Evolutionary conservation across 1,140 invertebrate species (phyloP).

Genomic region (Hycleus cichorii): DNA sequence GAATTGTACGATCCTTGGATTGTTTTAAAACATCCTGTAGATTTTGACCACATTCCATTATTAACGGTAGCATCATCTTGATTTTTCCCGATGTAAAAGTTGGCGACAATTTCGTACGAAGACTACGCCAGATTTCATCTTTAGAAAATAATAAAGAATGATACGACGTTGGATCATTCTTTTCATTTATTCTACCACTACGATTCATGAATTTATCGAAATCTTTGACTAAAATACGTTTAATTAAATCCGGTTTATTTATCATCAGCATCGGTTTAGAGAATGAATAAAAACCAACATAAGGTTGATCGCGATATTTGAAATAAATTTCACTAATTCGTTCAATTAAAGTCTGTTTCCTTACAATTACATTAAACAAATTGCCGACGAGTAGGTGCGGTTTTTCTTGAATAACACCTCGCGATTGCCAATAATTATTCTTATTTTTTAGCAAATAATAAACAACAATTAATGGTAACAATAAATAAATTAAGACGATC

Average conservation of each 20-base stretch:
- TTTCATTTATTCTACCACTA: slow-evolving; percentile 40
- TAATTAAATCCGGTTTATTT: slow-evolving; percentile 43
- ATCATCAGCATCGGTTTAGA: slow-evolving; percentile 33
- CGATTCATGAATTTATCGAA: slow-evolving; percentile 47
- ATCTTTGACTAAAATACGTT: slow-evolving; percentile 44
- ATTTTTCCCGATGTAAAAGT: slow-evolving; percentile 47
- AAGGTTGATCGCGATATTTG: slow-evolving; percentile 31
- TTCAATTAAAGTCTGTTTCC: background rate
- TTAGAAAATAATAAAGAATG: slow-evolving; percentile 40
- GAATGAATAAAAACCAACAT: slow-evolving; percentile 40
- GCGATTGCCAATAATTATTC: slow-evolving; percentile 1
- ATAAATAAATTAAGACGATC: too few relatives aligned
- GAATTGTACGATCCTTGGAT: background rate
- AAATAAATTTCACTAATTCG: slow-evolving; percentile 20
- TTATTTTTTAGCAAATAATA: background rate
- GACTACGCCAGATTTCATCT: slow-evolving; percentile 44
- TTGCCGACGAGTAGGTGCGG: background rate
- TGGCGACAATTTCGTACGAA: slow-evolving; percentile 42
- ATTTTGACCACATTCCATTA: slow-evolving; percentile 1
- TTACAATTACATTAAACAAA: background rate
- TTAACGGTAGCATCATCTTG: slow-evolving; percentile 40
- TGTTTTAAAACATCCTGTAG: slow-evolving; percentile 21
- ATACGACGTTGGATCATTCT: slow-evolving; percentile 44
- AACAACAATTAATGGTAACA: background rate
- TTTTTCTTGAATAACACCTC: background rate